Evolutionary conservation across 2,888 invertebrate species (phyloP), one percentile per base, ranked within the genome.

Genomic region (Xestoiulus laeticollis): DNA sequence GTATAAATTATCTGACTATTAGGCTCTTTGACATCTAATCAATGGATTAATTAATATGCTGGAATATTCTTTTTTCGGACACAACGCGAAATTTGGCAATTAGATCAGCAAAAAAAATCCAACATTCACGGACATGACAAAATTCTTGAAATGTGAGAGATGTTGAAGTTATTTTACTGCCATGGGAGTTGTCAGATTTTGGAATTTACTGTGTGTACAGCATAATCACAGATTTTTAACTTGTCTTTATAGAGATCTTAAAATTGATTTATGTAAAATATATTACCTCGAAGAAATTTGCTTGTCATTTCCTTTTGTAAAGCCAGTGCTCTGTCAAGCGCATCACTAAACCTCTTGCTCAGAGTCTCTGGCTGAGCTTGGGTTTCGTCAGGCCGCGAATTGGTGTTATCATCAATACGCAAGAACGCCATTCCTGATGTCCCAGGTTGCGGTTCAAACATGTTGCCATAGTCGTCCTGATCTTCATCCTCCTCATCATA

Each of bases 1-100:
- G n/a, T 26, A 83, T 48, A 88, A 87, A 89, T 19, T 38, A 32
- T 16, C 43, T 8, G n/a, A 87, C 19, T 32, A 68, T 53, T 85
- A 26, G 33, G 38, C 10, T 16, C 43, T 16, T 33, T 33, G 26
- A 16, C 1, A 85, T 26, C 32, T 43, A 85, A 85, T 85, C 14
- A 32, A 14, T 33, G 22, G 12, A 14, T 16, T 1, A 10, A 48
- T 43, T 43, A 43, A 48, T 12, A 10, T 16, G 16, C 48, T 48
- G 12, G 10, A 12, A 3, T 48, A 48, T 48, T 48, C 16, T 16
- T 14, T 6, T 12, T 48, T 12, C 4, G 16, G 12, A 48, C 12
- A 48, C n/a, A n/a, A n/a, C n/a, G 12, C 10, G 48, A 48, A 14
- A 48, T 48, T 48, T 48, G 14, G 6, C 16, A 10, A 48, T 48